Conservation (phyloP, 2,888 invertebrate species). For the Therioaphis trifolii region DNA sequence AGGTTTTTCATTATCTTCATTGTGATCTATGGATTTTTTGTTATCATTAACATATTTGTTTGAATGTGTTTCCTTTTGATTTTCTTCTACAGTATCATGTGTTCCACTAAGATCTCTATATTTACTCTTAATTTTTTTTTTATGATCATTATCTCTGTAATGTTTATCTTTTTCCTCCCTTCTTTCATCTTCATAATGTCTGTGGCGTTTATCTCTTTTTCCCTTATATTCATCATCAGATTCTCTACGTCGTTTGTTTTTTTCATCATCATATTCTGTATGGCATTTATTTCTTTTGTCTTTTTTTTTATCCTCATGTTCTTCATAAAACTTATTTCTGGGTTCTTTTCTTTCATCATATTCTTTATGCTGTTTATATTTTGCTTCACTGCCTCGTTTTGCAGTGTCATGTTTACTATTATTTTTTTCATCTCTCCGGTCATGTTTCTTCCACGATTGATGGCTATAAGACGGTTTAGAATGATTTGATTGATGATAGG, state of each 20-base stretch:
- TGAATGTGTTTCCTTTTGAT: background rate
- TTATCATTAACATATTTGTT: background rate
- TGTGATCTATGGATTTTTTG: conserved; percentile 60
- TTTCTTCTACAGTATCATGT: background rate
- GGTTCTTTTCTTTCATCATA: background rate
- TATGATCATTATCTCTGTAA: conserved; percentile 8
- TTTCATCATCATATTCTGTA: conserved; percentile 5
- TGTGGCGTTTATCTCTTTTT: background rate
- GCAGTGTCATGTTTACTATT: background rate
- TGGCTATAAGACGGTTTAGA: conserved; percentile 19
- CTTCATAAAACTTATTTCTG: background rate
- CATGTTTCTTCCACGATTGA: conserved; percentile 57
- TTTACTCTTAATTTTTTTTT: background rate
- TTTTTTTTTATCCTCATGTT: conserved; percentile 12
- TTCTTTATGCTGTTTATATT: background rate
- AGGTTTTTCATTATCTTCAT: conserved; percentile 67
- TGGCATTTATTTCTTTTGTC: background rate
- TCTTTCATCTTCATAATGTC: conserved; percentile 9
- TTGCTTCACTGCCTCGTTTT: background rate
- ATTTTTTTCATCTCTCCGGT: conserved; percentile 32
- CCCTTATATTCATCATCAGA: conserved; percentile 4
- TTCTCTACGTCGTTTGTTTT: background rate
- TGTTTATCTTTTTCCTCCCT: conserved; percentile 1
- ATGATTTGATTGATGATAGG: background rate
- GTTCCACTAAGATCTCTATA: too few species aligned